phyloP scores from a whole-genome alignment of 2,888 invertebrate species.

The Osmoderma eremita region DNA sequence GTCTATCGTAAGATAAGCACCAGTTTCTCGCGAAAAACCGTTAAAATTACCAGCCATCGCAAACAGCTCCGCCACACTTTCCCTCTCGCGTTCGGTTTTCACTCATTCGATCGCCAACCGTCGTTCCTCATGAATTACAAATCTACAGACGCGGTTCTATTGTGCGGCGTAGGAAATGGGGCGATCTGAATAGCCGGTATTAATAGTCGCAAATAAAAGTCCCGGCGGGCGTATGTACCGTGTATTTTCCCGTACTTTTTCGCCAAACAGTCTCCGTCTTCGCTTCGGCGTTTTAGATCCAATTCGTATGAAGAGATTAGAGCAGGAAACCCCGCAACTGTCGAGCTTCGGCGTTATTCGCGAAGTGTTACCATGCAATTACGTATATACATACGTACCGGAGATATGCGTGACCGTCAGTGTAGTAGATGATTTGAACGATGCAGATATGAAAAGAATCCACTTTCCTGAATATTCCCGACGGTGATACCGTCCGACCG shows the following conservation, averaged over 20 bases:
- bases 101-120: constrained; percentile 13
- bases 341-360: neutral
- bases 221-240: neutral
- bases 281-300: constrained; percentile 10
- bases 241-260: constrained; percentile 9
- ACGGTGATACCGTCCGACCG: constrained; percentile 13
- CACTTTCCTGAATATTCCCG: constrained; percentile 24
- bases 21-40: constrained; percentile 18
- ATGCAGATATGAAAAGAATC: constrained; percentile 4
- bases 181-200: neutral
- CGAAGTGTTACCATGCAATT: constrained; percentile 28
- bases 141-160: constrained; percentile 12
- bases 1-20: constrained; percentile 19
- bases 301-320: constrained; percentile 11
- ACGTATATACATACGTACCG: too few relatives aligned
- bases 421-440: constrained; percentile 18
- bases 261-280: neutral
- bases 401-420: constrained; percentile 26
- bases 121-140: constrained; percentile 15
- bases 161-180: neutral
- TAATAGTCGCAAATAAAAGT: neutral
- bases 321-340: neutral
- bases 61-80: constrained; percentile 26
- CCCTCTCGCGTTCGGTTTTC: constrained; percentile 22
- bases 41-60: constrained; percentile 26